Conservation (phyloP, 2,797 vertebrate species). For the Siniperca scherzeri region DNA sequence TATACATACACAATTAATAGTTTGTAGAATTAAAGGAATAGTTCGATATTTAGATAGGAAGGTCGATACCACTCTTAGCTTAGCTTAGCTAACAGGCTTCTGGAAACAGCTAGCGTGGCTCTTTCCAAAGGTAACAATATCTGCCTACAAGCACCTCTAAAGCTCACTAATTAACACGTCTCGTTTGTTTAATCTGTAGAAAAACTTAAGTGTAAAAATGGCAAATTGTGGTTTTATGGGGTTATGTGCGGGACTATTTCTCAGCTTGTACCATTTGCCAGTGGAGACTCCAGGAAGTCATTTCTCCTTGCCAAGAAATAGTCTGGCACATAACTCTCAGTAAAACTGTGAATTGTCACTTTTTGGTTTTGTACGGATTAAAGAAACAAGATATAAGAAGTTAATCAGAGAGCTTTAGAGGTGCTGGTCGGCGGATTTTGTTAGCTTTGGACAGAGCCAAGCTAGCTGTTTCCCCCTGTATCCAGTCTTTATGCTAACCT, state of each 20-base stretch:
- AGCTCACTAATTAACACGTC: background rate
- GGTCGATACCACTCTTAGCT: background rate
- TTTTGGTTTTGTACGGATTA: too few species aligned
- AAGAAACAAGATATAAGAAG: too few species aligned
- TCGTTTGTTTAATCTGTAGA: too few species aligned
- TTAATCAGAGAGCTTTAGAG: too few species aligned
- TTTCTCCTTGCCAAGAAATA: background rate
- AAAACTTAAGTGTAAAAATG: too few species aligned
- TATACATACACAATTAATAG: background rate
- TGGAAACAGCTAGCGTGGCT: background rate
- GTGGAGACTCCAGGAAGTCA: background rate
- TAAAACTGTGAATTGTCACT: too few species aligned
- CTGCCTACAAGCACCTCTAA: background rate
- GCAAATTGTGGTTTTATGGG: background rate
- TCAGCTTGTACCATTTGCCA: too few species aligned
- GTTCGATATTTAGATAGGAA: background rate
- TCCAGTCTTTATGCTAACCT: constrained; percentile 4
- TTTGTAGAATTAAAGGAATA: background rate
- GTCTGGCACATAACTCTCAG: too few species aligned
- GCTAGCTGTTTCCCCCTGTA: background rate
- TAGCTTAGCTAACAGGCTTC: background rate
- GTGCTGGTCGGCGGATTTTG: too few species aligned
- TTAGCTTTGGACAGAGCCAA: background rate
- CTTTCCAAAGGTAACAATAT: background rate
- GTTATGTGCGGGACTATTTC: background rate